phyloP scores from a whole-genome alignment of 2,797 vertebrate genomes.

The Adelosebastes latens region DNA sequence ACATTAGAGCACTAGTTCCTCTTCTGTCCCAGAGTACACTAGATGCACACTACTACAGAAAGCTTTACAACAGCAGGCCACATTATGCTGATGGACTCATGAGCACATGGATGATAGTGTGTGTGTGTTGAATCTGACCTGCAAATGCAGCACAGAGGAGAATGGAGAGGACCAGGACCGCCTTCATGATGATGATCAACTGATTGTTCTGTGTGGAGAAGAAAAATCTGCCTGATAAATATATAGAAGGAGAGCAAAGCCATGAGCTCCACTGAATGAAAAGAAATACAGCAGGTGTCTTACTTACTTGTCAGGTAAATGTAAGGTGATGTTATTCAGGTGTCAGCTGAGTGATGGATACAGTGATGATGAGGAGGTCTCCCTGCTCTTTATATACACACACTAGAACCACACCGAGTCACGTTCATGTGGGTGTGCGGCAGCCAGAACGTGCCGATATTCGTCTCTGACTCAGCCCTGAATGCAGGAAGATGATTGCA shows the following conservation, averaged over 20 bases:
- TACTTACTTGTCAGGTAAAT: conserved; percentile 21
- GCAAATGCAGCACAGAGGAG: conserved; percentile 27
- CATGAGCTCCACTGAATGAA: background rate
- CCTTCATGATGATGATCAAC: conserved; percentile 23
- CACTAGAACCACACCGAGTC: background rate
- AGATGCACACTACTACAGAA: too few relatives aligned
- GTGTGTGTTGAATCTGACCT: background rate
- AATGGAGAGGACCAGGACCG: conserved; percentile 6
- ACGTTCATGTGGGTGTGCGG: background rate
- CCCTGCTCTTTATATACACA: background rate
- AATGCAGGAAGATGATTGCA: background rate
- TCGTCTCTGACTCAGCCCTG: background rate
- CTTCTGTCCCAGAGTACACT: too few relatives aligned
- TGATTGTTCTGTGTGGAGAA: background rate
- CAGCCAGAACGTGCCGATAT: background rate
- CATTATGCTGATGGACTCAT: too few relatives aligned
- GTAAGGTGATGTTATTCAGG: background rate
- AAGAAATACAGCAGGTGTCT: background rate
- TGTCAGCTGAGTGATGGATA: background rate
- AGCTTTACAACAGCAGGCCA: too few relatives aligned
- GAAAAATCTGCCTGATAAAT: background rate
- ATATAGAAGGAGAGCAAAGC: background rate
- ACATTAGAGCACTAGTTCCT: too few relatives aligned
- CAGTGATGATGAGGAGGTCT: background rate
- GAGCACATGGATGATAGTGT: too few relatives aligned